These are phyloP conservation scores for Clanis bilineata DNA, from an alignment of 2,888 invertebrate genomes.

Conservation along the genomic window DNA sequence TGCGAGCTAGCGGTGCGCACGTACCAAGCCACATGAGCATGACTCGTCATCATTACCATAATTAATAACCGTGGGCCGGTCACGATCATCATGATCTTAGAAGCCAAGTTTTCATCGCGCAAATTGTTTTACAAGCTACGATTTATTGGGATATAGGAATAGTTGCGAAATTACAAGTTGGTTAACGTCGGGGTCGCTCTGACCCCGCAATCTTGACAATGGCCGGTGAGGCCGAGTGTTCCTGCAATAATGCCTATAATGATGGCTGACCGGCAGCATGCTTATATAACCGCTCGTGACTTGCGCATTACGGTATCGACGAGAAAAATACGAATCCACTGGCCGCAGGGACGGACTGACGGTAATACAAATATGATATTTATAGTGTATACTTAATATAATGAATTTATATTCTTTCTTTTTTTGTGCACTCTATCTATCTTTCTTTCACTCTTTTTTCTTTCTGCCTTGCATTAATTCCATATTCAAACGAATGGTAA, in stretches of 20 bases:
- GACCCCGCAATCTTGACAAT: slow-evolving; percentile 82
- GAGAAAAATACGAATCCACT: slow-evolving; percentile 70
- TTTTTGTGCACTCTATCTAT: too few species aligned
- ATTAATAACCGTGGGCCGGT: slow-evolving; percentile 68
- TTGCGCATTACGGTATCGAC: slow-evolving; percentile 77
- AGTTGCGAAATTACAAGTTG: slow-evolving; percentile 75
- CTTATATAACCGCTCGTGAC: slow-evolving; percentile 82
- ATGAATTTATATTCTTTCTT: too few species aligned
- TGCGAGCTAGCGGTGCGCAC: background rate
- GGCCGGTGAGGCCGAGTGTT: slow-evolving; percentile 68
- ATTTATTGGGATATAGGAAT: slow-evolving; percentile 76
- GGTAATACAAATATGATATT: background rate
- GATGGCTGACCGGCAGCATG: slow-evolving; percentile 74
- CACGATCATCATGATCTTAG: slow-evolving; percentile 69
- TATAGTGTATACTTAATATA: too few species aligned
- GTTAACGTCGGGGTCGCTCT: slow-evolving; percentile 63
- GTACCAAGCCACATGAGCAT: slow-evolving; percentile 16
- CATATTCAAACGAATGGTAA: too few species aligned
- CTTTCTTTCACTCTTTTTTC: too few species aligned
- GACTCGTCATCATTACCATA: slow-evolving; percentile 59
- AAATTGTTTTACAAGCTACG: slow-evolving; percentile 75
- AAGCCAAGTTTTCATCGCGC: slow-evolving; percentile 35
- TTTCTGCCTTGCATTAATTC: too few species aligned
- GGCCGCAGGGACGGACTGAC: slow-evolving; percentile 48
- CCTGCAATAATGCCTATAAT: slow-evolving; percentile 77